Conservation (phyloP, 2,797 vertebrate species). For the Hylomyscus alleni region DNA sequence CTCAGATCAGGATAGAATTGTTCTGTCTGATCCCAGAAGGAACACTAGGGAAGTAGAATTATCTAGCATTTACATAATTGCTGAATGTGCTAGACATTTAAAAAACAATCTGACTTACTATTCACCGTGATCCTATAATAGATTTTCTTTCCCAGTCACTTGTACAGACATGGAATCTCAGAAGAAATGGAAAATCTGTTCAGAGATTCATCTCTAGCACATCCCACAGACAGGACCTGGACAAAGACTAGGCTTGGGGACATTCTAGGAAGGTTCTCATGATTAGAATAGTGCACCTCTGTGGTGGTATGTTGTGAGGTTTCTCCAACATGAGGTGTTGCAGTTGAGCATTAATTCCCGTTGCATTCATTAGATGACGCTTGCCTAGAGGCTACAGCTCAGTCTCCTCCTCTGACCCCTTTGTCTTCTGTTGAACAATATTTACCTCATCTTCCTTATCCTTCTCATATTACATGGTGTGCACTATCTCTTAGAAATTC, state of each 20-base stretch:
- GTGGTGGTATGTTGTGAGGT: neutral
- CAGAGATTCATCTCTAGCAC: neutral
- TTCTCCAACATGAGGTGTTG: neutral
- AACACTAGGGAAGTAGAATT: neutral
- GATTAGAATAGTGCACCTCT: too few relatives aligned
- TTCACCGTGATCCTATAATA: neutral
- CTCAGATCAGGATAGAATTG: neutral
- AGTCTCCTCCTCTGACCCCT: neutral
- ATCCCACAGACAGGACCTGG: neutral
- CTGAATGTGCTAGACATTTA: neutral
- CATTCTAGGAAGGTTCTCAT: neutral
- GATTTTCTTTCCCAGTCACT: neutral
- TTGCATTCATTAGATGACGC: neutral
- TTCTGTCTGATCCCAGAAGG: conserved; percentile 4
- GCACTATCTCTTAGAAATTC: neutral
- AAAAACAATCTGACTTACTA: neutral
- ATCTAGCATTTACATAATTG: neutral
- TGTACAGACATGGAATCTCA: neutral
- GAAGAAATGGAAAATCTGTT: neutral
- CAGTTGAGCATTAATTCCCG: neutral
- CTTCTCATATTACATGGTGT: neutral
- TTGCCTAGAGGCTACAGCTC: neutral
- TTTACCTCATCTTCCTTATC: neutral
- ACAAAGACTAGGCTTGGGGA: neutral
- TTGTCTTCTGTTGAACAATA: neutral